Conservation (phyloP, 2,113 vertebrate genomes). For the Tenrec ecaudatus region DNA sequence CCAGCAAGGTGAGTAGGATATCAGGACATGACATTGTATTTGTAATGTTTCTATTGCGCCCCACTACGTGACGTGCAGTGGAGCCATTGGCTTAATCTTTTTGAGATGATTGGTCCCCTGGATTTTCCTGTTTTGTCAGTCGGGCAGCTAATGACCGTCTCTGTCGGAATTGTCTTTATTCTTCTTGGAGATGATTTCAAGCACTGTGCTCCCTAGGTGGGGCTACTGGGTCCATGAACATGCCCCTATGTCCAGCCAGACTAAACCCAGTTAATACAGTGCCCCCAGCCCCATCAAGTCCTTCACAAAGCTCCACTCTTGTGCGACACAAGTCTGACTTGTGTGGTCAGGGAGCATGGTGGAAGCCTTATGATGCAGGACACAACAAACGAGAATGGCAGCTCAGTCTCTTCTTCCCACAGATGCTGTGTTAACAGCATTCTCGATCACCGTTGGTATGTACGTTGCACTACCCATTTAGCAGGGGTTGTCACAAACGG, state of each 20-base stretch:
- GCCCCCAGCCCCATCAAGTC: not conserved
- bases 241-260: not conserved
- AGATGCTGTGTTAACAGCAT: not conserved
- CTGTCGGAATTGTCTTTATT: not conserved
- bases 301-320: not conserved
- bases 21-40: not conserved
- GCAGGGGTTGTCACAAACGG: not conserved
- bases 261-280: not conserved
- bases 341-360: accelerated
- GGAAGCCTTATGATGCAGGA: not conserved
- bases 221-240: not conserved
- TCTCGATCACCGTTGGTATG: not conserved
- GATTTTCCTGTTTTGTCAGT: slow-evolving; percentile 10
- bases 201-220: not conserved
- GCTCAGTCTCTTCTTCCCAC: not conserved
- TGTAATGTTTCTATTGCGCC: not conserved
- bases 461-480: not conserved
- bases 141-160: not conserved
- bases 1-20: not conserved
- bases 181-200: slow-evolving; percentile 1
- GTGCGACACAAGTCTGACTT: not conserved
- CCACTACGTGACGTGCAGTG: accelerated
- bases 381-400: not conserved
- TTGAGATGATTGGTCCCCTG: not conserved
- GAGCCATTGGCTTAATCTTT: not conserved